These are phyloP conservation scores for Mixornis gularis DNA, from an alignment of 2,113 vertebrate genomes.

Conservation along the genomic window DNA sequence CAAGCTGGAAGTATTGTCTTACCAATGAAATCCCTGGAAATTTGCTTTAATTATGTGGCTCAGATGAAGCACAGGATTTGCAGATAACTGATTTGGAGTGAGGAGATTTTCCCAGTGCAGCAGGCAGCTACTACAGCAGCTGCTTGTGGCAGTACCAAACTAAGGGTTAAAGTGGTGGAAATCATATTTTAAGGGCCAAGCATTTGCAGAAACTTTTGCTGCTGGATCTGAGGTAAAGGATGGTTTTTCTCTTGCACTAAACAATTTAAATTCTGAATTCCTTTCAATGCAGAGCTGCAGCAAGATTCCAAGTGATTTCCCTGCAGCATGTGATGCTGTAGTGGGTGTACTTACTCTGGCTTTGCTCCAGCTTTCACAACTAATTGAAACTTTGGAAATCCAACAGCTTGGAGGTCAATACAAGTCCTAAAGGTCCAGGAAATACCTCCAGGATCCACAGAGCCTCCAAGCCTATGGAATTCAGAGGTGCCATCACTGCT, in stretches of 20 bases:
- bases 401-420: not conserved
- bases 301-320: not conserved
- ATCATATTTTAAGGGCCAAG: not conserved
- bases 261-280: not conserved
- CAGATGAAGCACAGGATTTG: not conserved
- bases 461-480: fast-evolving
- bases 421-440: not conserved
- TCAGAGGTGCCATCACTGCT: not conserved
- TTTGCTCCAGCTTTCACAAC: not conserved
- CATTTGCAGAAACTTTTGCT: not conserved
- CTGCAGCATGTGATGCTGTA: fast-evolving
- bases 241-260: not conserved
- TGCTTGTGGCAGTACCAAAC: not conserved
- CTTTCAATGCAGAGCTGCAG: not conserved
- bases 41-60: not conserved
- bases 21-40: not conserved
- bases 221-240: not conserved
- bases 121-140: not conserved
- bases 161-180: not conserved
- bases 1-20: conserved; percentile 22
- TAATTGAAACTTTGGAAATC: not conserved
- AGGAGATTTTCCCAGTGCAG: not conserved
- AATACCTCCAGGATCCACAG: not conserved
- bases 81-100: not conserved
- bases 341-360: not conserved